Evolutionary conservation across 2,888 invertebrate species (phyloP).

Genomic region (Meghimatium bilineatum): DNA sequence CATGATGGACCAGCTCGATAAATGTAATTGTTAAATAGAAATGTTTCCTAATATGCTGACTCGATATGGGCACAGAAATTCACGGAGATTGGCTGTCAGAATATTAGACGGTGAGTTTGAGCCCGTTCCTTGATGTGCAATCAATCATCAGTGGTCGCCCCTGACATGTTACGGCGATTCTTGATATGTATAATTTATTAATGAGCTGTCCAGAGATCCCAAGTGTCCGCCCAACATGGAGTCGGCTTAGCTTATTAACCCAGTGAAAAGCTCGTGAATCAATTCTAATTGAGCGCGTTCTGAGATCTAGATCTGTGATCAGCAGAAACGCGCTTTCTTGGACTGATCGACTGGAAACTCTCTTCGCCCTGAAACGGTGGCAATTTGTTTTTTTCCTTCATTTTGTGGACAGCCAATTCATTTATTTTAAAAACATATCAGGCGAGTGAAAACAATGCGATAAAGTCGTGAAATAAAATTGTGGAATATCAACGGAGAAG

Average conservation of each 20-base stretch:
- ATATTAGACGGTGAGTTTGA: background rate
- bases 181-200: constrained; percentile 8
- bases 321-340: background rate
- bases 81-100: no score
- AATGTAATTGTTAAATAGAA: no score
- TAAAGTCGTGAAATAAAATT: background rate
- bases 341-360: background rate
- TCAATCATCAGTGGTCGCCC: background rate
- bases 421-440: background rate
- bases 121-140: constrained; percentile 10
- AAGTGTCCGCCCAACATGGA: background rate
- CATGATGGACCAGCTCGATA: no score
- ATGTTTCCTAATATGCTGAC: no score
- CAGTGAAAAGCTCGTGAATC: constrained; percentile 17
- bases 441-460: background rate
- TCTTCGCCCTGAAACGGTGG: background rate
- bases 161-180: background rate
- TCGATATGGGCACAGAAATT: no score
- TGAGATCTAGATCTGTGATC: constrained; percentile 14
- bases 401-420: background rate
- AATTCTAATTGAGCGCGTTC: constrained; percentile 16
- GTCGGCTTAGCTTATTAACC: constrained; percentile 13
- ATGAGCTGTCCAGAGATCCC: background rate
- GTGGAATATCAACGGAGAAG: background rate
- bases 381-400: background rate